A percentile compares a stretch with the other conserved stretches of the same genome.
These are phyloP conservation scores for Synanthedon vespiformis DNA, from an alignment of 2,888 invertebrate species.

Conservation along the genomic window DNA sequence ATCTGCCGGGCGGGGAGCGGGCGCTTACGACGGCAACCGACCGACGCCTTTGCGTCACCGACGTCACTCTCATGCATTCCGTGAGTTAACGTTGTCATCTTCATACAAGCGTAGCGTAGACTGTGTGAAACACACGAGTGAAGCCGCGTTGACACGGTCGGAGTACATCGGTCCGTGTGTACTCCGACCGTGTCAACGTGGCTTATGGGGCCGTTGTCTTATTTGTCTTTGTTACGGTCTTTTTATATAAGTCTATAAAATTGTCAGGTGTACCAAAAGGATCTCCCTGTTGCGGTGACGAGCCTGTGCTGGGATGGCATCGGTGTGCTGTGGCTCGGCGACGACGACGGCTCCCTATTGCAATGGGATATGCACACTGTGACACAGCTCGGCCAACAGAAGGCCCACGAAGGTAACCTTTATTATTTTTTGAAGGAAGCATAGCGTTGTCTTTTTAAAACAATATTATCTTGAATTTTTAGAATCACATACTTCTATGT, in stretches of 20 bases:
- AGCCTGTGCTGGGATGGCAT: conserved; percentile 56
- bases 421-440: too few species aligned
- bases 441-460: too few species aligned
- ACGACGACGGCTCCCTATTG: conserved; percentile 47
- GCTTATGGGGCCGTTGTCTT: too few species aligned
- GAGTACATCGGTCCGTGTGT: too few species aligned
- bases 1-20: conserved; percentile 40
- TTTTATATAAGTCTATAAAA: too few species aligned
- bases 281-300: conserved; percentile 40
- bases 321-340: conserved; percentile 60
- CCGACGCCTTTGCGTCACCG: conserved; percentile 48
- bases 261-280: conserved; percentile 57
- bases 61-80: conserved; percentile 45
- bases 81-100: conserved; percentile 20
- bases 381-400: conserved; percentile 43
- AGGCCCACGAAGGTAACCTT: conserved; percentile 73
- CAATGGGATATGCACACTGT: conserved; percentile 67
- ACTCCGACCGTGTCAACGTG: too few species aligned
- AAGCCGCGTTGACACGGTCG: too few species aligned
- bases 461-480: too few species aligned
- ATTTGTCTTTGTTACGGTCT: too few species aligned
- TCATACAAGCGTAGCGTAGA: too few species aligned
- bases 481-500: too few species aligned
- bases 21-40: conserved; percentile 39
- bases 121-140: too few species aligned